Conservation (phyloP, 2,888 invertebrate species). For the Andrena hattorfiana region DNA sequence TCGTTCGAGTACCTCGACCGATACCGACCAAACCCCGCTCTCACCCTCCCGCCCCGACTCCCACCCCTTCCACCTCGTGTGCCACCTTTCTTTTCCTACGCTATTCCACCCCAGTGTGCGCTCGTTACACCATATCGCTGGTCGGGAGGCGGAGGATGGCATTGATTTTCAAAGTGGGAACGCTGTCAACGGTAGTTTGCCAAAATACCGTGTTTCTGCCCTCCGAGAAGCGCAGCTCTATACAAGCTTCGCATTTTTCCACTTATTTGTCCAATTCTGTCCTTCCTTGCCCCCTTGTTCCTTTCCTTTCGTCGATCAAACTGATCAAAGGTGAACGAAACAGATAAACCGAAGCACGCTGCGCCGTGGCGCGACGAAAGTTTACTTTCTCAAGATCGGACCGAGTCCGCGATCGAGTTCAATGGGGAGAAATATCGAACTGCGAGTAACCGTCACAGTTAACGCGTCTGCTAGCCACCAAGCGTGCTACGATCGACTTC, state of each 20-base stretch:
- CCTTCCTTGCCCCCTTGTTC: not conserved
- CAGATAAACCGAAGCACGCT: slow-evolving; percentile 8
- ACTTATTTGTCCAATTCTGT: not conserved
- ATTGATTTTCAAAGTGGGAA: slow-evolving; percentile 68
- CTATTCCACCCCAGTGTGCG: slow-evolving; percentile 50
- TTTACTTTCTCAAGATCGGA: slow-evolving; percentile 13
- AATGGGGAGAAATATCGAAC: no score
- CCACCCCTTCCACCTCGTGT: slow-evolving; percentile 20
- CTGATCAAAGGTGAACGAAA: slow-evolving; percentile 36
- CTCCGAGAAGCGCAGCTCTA: not conserved
- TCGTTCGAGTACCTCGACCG: slow-evolving; percentile 66
- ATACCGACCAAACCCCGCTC: slow-evolving; percentile 42
- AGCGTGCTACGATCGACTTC: not conserved
- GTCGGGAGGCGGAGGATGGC: slow-evolving; percentile 43
- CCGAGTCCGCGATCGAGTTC: no score
- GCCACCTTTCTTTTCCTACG: slow-evolving; percentile 57
- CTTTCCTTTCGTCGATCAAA: not conserved
- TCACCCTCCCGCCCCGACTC: slow-evolving; percentile 21
- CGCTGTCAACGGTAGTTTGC: slow-evolving; percentile 61
- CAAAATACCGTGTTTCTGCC: slow-evolving; percentile 54
- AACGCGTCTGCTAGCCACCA: not conserved
- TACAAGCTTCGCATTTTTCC: not conserved
- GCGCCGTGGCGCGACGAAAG: not conserved
- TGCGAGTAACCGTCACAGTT: not conserved
- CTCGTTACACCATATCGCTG: slow-evolving; percentile 61